Percentiles rank a stretch among this genome's conserved stretches.
Evolutionary conservation across 2,888 invertebrate genomes (phyloP).

Genomic region (Piscicola geometra): DNA sequence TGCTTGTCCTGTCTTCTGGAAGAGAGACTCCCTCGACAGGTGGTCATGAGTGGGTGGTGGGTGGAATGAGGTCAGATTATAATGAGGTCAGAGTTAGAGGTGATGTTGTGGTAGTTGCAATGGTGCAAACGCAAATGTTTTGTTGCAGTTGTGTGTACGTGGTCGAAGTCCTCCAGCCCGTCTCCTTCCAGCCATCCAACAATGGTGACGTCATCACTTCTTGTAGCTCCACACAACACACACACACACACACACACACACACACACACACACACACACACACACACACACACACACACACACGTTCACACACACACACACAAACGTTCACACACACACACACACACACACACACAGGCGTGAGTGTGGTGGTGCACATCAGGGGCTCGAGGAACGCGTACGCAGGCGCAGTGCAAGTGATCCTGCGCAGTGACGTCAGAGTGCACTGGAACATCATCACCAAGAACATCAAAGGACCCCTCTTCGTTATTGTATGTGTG

Average conservation of each 20-base stretch:
- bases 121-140: too few relatives aligned
- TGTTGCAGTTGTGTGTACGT: not conserved
- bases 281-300: not conserved
- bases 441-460: not conserved
- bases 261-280: not conserved
- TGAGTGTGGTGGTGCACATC: not conserved
- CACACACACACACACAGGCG: not conserved
- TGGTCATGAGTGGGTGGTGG: not conserved
- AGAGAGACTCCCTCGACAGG: not conserved
- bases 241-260: not conserved
- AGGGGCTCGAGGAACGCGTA: not conserved
- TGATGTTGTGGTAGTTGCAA: too few relatives aligned
- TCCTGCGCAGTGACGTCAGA: not conserved
- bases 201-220: too few relatives aligned
- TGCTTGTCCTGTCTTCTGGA: not conserved
- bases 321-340: not conserved
- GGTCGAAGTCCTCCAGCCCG: not conserved
- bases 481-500: conserved; percentile 1
- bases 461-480: conserved; percentile 9
- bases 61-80: too few relatives aligned
- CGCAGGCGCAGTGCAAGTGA: not conserved
- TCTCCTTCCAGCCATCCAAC: too few relatives aligned
- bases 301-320: not conserved
- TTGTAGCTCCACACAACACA: not conserved
- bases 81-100: too few relatives aligned